These are phyloP conservation scores for Cossypha niveicapilla DNA, from an alignment of 2,797 vertebrate genomes.

Conservation along the genomic window DNA sequence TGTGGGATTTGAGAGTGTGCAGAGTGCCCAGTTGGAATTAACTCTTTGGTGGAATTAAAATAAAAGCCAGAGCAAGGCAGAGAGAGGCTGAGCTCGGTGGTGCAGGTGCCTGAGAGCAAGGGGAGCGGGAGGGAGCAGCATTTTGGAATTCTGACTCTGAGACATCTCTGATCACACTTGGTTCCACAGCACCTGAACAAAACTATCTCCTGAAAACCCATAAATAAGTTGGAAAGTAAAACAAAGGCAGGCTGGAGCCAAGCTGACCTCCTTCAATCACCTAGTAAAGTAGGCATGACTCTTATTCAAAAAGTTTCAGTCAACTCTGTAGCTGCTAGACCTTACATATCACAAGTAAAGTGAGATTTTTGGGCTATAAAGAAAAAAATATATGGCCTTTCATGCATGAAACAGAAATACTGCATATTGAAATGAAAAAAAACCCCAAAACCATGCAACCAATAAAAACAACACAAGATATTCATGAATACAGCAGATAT, in stretches of 20 bases:
- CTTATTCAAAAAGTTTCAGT: neutral
- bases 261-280: neutral
- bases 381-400: neutral
- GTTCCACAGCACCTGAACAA: neutral
- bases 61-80: neutral
- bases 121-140: neutral
- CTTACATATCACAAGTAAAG: neutral
- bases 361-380: neutral
- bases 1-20: rapidly evolving
- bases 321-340: neutral
- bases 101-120: neutral
- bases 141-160: neutral
- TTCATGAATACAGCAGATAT: neutral
- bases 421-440: neutral
- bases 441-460: neutral
- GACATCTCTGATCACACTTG: neutral
- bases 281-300: neutral
- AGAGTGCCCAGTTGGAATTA: neutral
- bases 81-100: rapidly evolving
- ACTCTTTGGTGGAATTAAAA: neutral
- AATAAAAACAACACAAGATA: neutral
- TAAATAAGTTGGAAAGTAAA: neutral
- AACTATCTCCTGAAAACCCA: neutral
- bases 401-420: neutral
- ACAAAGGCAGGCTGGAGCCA: neutral